Percentiles rank a stretch among this genome's conserved stretches.
Conservation (phyloP, 1,140 invertebrate genomes). For the Diachasmimorpha longicaudata region DNA sequence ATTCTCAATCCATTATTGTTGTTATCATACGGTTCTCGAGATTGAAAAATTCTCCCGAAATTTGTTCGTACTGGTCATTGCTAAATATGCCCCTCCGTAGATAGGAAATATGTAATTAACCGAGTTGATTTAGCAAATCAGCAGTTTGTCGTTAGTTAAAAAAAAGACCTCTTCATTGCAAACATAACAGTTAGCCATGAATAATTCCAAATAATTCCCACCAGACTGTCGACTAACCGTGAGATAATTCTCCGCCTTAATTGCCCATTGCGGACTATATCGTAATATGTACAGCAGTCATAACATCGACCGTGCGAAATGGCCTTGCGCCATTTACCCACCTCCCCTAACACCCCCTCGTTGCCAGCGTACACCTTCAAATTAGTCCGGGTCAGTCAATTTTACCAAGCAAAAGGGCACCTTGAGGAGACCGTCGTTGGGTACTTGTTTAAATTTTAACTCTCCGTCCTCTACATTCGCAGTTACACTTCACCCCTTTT, state of each 20-base stretch:
- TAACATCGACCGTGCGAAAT: slow-evolving; percentile 6
- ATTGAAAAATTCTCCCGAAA: too few relatives aligned
- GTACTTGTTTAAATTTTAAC: not conserved
- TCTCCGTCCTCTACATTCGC: not conserved
- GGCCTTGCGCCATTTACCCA: not conserved
- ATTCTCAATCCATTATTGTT: too few relatives aligned
- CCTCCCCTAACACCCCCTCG: not conserved
- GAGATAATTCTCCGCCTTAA: not conserved
- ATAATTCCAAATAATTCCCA: not conserved
- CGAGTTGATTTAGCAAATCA: too few relatives aligned
- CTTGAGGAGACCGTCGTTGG: not conserved
- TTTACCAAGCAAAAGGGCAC: not conserved
- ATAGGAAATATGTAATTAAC: too few relatives aligned
- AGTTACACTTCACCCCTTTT: not conserved
- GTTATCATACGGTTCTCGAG: too few relatives aligned
- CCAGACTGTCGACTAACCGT: not conserved
- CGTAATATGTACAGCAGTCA: slow-evolving; percentile 5
- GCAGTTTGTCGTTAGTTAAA: not conserved
- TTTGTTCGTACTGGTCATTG: too few relatives aligned
- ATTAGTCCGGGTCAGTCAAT: not conserved
- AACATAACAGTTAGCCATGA: not conserved
- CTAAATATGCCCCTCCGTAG: too few relatives aligned
- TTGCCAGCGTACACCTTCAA: not conserved
- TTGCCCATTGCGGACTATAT: not conserved
- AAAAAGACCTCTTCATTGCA: not conserved